Evolutionary conservation across 2,113 vertebrate genomes (phyloP).

Genomic region (Formicarius rufipectus): DNA sequence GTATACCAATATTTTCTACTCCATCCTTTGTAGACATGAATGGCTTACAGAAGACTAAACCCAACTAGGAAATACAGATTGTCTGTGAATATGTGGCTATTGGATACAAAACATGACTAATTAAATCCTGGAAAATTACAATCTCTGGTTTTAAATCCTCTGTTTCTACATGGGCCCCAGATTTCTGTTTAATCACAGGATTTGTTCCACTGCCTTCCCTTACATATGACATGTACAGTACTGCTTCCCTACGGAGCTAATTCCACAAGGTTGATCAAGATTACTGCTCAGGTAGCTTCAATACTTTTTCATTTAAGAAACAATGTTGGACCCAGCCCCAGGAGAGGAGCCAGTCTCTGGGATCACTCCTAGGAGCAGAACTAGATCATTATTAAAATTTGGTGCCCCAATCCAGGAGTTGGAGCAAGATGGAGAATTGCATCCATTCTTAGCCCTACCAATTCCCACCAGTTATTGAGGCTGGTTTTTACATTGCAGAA

Average conservation of each 20-base stretch:
- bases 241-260: not conserved
- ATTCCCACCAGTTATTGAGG: not conserved
- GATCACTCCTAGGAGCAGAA: not conserved
- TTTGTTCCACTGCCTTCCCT: not conserved
- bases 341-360: not conserved
- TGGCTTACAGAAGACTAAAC: conserved; percentile 1
- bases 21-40: not conserved
- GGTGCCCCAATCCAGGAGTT: not conserved
- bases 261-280: not conserved
- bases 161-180: not conserved
- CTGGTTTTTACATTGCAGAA: not conserved
- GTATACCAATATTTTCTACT: not conserved
- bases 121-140: not conserved
- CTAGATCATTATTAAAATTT: not conserved
- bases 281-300: not conserved
- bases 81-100: not conserved
- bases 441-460: not conserved
- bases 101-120: not conserved
- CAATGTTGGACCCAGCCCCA: rapidly evolving
- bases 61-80: not conserved
- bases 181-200: not conserved
- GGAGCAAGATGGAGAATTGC: not conserved
- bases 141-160: not conserved
- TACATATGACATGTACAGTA: not conserved
- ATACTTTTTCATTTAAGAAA: not conserved